These are phyloP conservation scores for Anagrus nilaparvatae DNA, from an alignment of 1,140 invertebrate species.

Conservation along the genomic window DNA sequence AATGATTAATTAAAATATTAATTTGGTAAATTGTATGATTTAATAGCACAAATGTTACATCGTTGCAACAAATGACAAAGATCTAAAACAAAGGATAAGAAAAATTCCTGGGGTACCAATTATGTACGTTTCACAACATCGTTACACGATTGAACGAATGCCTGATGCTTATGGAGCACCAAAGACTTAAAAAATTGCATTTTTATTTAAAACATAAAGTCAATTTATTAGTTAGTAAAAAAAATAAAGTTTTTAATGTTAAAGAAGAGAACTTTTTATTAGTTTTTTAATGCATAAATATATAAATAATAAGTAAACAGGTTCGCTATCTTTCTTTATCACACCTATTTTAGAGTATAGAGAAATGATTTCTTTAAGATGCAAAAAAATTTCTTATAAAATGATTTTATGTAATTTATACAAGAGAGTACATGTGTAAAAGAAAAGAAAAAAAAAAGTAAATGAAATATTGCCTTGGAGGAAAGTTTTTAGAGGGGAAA, in stretches of 20 bases:
- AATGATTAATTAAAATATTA: background rate
- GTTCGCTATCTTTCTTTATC: conserved; percentile 1
- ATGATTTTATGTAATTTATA: background rate
- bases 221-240: background rate
- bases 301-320: no score
- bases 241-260: conserved; percentile 8
- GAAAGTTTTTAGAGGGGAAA: conserved; percentile 8
- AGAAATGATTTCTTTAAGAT: background rate
- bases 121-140: conserved; percentile 91
- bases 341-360: background rate
- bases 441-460: conserved; percentile 1
- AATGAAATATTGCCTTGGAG: background rate
- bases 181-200: conserved; percentile 38
- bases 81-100: conserved; percentile 88
- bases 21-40: conserved; percentile 28
- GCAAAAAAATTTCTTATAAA: conserved; percentile 1
- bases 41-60: conserved; percentile 99
- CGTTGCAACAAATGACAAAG: conserved; percentile 97
- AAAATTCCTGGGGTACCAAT: conserved; percentile 99
- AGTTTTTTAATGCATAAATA: conserved; percentile 2
- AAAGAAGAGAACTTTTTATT: no score
- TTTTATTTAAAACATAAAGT: background rate
- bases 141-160: conserved; percentile 95
- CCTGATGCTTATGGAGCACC: conserved; percentile 94
- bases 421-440: no score